Evolutionary conservation across 2,113 vertebrate species (phyloP).

Genomic region (Brachyistius frenatus): DNA sequence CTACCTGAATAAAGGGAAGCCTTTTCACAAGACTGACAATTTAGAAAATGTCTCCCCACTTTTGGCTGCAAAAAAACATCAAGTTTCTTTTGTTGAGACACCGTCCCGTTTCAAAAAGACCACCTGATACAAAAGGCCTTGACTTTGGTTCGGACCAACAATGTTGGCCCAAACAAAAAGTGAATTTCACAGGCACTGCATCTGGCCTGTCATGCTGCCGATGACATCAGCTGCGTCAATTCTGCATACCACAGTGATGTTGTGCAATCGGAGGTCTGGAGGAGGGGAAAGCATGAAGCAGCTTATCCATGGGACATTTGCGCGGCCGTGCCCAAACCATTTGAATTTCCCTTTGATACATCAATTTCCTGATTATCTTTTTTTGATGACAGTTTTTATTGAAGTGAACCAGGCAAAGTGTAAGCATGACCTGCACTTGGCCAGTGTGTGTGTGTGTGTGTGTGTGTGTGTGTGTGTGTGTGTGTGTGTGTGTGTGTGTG

Average conservation of each 20-base stretch:
- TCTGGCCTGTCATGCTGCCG: background rate
- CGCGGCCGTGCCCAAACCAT: background rate
- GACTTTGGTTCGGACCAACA: background rate
- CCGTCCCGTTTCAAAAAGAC: background rate
- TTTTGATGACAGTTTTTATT: background rate
- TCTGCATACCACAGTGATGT: background rate
- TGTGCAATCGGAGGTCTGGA: constrained; percentile 9
- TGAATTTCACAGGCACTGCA: background rate
- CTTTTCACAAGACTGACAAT: background rate
- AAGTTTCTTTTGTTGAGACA: background rate
- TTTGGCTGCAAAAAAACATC: background rate
- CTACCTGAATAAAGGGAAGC: background rate
- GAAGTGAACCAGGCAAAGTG: background rate
- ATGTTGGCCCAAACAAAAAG: background rate
- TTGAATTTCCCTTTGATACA: background rate
- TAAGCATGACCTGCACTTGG: background rate
- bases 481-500: too few species aligned
- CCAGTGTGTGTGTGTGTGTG: background rate
- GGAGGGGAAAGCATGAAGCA: background rate
- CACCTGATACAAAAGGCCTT: background rate
- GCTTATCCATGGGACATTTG: background rate
- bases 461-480: too few species aligned
- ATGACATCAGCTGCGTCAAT: constrained; percentile 12
- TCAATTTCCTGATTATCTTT: too few species aligned
- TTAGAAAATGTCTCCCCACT: background rate